Evolutionary conservation across 92 coral and sea anemone species (phyloP).

Genomic region (Anthopleura xanthogrammica): DNA sequence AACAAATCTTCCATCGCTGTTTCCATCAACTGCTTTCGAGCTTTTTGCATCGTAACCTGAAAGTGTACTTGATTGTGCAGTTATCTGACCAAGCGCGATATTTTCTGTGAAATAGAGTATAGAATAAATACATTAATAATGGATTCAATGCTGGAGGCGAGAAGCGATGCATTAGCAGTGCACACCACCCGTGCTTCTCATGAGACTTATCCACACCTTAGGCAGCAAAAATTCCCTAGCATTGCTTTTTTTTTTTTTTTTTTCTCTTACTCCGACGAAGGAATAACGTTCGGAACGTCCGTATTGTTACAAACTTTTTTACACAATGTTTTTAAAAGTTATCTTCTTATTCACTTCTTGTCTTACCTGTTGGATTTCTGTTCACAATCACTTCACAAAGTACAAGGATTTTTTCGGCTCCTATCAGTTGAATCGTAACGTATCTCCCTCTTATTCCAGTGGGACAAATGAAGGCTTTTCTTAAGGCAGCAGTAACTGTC

Average conservation of each 20-base stretch:
- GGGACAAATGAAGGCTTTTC: not conserved
- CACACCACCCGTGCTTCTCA: too few species aligned
- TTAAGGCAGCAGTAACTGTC: not conserved
- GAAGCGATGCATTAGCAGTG: too few species aligned
- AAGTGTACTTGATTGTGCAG: constrained; percentile 1
- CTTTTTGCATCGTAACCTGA: not conserved
- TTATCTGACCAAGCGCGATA: not conserved
- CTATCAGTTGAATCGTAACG: not conserved
- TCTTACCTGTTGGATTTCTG: constrained; percentile 23
- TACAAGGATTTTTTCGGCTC: not conserved
- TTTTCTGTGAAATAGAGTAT: not conserved
- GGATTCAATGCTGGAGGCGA: too few species aligned
- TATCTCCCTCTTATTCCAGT: constrained; percentile 5
- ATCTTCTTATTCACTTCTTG: not conserved
- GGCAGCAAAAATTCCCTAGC: too few species aligned
- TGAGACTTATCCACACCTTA: too few species aligned
- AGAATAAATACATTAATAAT: too few species aligned
- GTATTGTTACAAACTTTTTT: not conserved
- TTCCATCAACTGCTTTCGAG: constrained; percentile 26
- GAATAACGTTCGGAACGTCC: too few species aligned
- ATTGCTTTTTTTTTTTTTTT: too few species aligned
- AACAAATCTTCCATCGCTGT: not conserved
- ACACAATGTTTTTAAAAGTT: not conserved
- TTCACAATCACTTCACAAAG: constrained; percentile 20
- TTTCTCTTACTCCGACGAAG: too few species aligned